Evolutionary conservation across 2,113 vertebrate species (phyloP).

Genomic region (Lophochroa leadbeateri): DNA sequence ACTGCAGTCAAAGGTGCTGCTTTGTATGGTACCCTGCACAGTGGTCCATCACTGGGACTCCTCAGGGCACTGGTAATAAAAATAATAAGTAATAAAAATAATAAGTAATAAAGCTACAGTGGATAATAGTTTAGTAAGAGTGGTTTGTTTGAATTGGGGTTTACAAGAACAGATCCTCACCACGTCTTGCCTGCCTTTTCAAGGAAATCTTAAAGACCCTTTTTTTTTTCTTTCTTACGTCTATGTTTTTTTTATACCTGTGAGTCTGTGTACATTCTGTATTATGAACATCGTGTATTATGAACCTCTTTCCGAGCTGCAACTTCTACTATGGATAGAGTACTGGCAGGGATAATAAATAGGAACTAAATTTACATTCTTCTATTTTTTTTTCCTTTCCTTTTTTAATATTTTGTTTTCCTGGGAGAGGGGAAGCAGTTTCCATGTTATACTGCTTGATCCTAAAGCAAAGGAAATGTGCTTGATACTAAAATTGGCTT

Average conservation of each 20-base stretch:
- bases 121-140: not conserved
- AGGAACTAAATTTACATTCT: conserved; percentile 64
- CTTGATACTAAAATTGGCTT: conserved; percentile 73
- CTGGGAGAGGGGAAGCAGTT: conserved; percentile 38
- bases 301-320: not conserved
- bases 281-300: not conserved
- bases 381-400: not conserved
- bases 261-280: not conserved
- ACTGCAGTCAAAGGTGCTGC: not conserved
- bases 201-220: not conserved
- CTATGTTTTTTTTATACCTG: not conserved
- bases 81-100: not conserved
- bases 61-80: not conserved
- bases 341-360: conserved; percentile 55
- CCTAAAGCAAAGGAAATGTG: conserved; percentile 60
- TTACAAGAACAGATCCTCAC: not conserved
- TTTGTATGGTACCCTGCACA: not conserved
- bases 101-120: not conserved
- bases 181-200: not conserved
- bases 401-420: not conserved
- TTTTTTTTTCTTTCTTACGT: not conserved
- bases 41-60: not conserved
- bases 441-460: conserved; percentile 63
- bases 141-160: not conserved
- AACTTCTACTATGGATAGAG: conserved; percentile 30